These are phyloP conservation scores for Scaptomyza tumidula DNA, from an alignment of 2,888 invertebrate genomes.

Conservation along the genomic window DNA sequence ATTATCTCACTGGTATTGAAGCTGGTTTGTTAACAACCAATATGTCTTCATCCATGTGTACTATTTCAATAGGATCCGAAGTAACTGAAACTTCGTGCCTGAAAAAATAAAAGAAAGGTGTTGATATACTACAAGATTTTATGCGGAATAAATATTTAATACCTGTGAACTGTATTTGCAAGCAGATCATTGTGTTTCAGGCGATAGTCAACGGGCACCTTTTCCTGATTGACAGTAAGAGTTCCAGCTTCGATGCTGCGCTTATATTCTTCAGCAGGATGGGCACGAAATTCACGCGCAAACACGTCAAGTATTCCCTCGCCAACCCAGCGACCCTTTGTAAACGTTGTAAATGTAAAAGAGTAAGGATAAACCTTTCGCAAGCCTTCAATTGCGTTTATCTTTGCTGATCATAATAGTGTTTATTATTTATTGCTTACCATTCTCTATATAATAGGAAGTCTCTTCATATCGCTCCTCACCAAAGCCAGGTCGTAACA, in stretches of 20 bases:
- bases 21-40: slow-evolving; percentile 99
- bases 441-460: slow-evolving; percentile 97
- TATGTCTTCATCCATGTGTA: slow-evolving; percentile 98
- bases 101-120: slow-evolving; percentile 85
- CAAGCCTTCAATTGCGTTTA: slow-evolving; percentile 86
- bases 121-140: not conserved
- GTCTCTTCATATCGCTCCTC: slow-evolving; percentile 97
- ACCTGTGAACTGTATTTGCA: slow-evolving; percentile 96
- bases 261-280: slow-evolving; percentile 95
- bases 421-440: slow-evolving; percentile 85
- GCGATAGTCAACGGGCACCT: slow-evolving; percentile 94
- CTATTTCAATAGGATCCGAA: slow-evolving; percentile 96
- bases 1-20: slow-evolving; percentile 96
- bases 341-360: slow-evolving; percentile 97
- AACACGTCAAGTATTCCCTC: slow-evolving; percentile 96
- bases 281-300: slow-evolving; percentile 95
- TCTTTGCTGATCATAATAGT: slow-evolving; percentile 12
- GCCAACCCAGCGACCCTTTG: slow-evolving; percentile 97
- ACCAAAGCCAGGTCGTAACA: slow-evolving; percentile 95
- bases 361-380: slow-evolving; percentile 98
- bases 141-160: slow-evolving; percentile 60
- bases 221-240: slow-evolving; percentile 95
- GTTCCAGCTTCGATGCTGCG: slow-evolving; percentile 95
- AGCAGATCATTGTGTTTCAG: slow-evolving; percentile 96
- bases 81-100: slow-evolving; percentile 99